A percentile compares a stretch with the other conserved stretches of the same genome.
Evolutionary conservation across 2,888 invertebrate species (phyloP).

Genomic region (Mythimna impura): DNA sequence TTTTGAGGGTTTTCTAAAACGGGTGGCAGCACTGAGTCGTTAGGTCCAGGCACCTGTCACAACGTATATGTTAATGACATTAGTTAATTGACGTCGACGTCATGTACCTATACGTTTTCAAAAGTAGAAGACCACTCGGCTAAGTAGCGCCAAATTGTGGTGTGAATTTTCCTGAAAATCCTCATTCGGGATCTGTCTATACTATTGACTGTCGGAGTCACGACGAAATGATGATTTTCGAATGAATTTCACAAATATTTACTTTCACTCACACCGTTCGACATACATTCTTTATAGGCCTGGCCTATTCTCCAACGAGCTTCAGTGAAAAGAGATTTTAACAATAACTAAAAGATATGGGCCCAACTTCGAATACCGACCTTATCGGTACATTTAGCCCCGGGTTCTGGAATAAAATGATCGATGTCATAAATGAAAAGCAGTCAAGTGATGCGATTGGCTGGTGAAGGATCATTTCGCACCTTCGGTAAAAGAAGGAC

Average conservation of each 20-base stretch:
- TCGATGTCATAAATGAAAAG: not conserved
- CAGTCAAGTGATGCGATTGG: not conserved
- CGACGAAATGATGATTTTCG: not conserved
- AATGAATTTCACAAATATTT: constrained; percentile 19
- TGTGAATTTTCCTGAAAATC: too few species aligned
- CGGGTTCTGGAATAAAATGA: not conserved
- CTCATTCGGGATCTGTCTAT: not conserved
- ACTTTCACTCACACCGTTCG: not conserved
- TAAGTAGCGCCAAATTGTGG: too few species aligned
- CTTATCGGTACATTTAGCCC: not conserved
- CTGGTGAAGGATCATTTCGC: not conserved
- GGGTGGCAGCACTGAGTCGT: too few species aligned
- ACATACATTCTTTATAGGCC: constrained; percentile 6
- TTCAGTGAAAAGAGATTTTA: constrained; percentile 4
- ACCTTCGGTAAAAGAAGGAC: too few species aligned
- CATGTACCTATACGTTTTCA: too few species aligned
- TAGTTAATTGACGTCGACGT: too few species aligned
- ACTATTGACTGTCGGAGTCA: too few species aligned
- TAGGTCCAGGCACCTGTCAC: too few species aligned
- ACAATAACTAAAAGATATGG: not conserved
- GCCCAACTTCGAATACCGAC: constrained; percentile 17
- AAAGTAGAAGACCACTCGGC: too few species aligned
- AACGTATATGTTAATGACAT: too few species aligned
- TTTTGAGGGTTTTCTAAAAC: not conserved
- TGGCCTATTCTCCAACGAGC: constrained; percentile 26